A percentile compares a stretch with the other conserved stretches of the same genome.
phyloP scores from a whole-genome alignment of 2,797 vertebrate genomes.

The Cyprinella venusta region DNA sequence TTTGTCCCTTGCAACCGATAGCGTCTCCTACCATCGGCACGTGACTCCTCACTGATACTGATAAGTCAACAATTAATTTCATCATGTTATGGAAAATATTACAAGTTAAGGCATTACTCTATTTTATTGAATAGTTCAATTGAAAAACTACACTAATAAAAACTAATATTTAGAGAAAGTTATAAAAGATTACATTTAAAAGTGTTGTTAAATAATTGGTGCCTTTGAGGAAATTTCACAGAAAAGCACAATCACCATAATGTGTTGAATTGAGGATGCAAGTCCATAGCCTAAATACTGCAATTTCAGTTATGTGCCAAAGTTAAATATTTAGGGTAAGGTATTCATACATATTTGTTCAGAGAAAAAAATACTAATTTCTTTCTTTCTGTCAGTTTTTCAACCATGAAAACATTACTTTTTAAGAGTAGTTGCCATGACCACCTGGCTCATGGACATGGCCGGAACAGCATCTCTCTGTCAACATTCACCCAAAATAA shows the following conservation, averaged over 20 bases:
- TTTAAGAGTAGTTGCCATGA: slow-evolving; percentile 71
- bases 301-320: neutral
- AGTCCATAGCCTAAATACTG: neutral
- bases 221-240: neutral
- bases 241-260: neutral
- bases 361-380: neutral
- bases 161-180: too few species aligned
- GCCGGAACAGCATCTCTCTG: slow-evolving; percentile 57
- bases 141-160: too few species aligned
- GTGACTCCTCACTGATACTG: too few species aligned
- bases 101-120: too few species aligned
- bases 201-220: too few species aligned
- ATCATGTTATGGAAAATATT: too few species aligned
- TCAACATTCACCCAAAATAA: slow-evolving; percentile 66
- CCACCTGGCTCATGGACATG: slow-evolving; percentile 59
- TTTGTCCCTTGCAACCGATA: too few species aligned
- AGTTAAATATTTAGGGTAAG: neutral
- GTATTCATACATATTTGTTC: neutral
- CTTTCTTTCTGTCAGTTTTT: slow-evolving; percentile 49
- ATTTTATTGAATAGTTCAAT: too few species aligned
- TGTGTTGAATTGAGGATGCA: neutral
- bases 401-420: slow-evolving; percentile 66
- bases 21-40: too few species aligned
- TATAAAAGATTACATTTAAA: too few species aligned
- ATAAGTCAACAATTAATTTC: too few species aligned